Base-by-base conservation (phyloP, 2,888 invertebrate species). In the Neoaliturus tenellus region DNA sequence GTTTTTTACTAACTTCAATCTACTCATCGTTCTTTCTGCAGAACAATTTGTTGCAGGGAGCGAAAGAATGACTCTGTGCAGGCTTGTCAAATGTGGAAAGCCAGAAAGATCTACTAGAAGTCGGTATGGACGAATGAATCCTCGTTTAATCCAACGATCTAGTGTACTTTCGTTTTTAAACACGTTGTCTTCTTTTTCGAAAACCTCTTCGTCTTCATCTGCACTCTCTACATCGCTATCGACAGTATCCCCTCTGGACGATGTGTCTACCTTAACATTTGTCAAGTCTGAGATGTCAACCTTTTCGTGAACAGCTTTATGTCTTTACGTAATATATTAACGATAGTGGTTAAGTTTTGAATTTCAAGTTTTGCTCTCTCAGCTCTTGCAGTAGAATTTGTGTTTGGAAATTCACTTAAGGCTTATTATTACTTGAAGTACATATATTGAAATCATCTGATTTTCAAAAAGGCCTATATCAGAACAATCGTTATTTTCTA, bases 11-110 rank as follows among this genome's bases (percentile, higher is more conserved):
- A 83, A 75, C 55, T 83, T 58, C 35, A 83, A 58, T 14, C 25
- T 4, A 39, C 82, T 75, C 82, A 73, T 83, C 25, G 75, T 48
- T 75, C 73, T 83, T 41, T 75, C 82, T 25, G 73, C 82, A 39
- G 82, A 83, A 20, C 75, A 71, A 35, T 51, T 82, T 14, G 69
- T 71, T 3, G 35, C 71, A 31, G 82, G 33, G 12, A 82, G 28
- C 28, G 82, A 69, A 20, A 82, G 71, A 17, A 82, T 28, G n/a
- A 82, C 25, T 14, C 5, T 69, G n/a, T 82, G 48, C 28, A 71
- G 0, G 2, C 17, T 17, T 5, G 12, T 69, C 1, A 41, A 17
- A 48, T 81, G 17, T 25, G 80, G 80, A 14, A 81, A 39, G 12
- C 39, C 35, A 62, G 39, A 62, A 0, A 81, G 1, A 14, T 81